Evolutionary conservation across 2,113 vertebrate genomes (phyloP).

Genomic region (Platichthys stellatus): DNA sequence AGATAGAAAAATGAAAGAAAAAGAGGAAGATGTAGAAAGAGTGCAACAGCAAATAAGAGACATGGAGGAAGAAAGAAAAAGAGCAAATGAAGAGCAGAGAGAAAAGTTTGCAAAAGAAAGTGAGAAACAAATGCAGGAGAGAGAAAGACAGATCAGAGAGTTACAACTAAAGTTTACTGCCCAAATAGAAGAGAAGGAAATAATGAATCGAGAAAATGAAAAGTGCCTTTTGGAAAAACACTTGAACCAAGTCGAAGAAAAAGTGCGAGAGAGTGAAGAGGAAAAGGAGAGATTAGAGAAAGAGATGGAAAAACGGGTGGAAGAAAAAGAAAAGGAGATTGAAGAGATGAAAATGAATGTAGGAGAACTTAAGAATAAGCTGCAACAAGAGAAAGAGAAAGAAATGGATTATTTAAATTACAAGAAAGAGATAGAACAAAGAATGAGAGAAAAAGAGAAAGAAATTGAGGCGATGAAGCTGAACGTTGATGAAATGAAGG

Average conservation of each 20-base stretch:
- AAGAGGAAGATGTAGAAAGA: slow-evolving; percentile 25
- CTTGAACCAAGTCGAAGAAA: background rate
- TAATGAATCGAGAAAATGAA: slow-evolving; percentile 2
- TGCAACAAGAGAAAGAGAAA: slow-evolving; percentile 36
- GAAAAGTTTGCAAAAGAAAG: slow-evolving; percentile 21
- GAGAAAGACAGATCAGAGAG: slow-evolving; percentile 24
- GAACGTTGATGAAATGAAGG: slow-evolving; percentile 18
- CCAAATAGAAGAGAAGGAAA: slow-evolving; percentile 25
- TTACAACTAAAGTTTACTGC: slow-evolving; percentile 4
- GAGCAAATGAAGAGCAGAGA: slow-evolving; percentile 18
- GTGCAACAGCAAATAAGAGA: background rate
- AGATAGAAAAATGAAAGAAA: slow-evolving; percentile 22
- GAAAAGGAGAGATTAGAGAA: slow-evolving; percentile 7
- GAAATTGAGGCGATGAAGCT: background rate
- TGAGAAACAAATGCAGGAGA: slow-evolving; percentile 32
- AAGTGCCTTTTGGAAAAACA: slow-evolving; percentile 9
- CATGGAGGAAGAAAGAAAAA: slow-evolving; percentile 11
- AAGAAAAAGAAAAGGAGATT: slow-evolving; percentile 19
- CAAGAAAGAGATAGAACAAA: slow-evolving; percentile 22
- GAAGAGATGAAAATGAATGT: slow-evolving; percentile 1
- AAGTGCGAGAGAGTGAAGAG: slow-evolving; percentile 23
- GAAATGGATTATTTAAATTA: background rate
- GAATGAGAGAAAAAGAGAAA: slow-evolving; percentile 22
- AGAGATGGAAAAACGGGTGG: slow-evolving; percentile 30
- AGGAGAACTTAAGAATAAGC: slow-evolving; percentile 25